Conservation (phyloP, 2,113 vertebrate species). For the Diphyllodes magnificus region DNA sequence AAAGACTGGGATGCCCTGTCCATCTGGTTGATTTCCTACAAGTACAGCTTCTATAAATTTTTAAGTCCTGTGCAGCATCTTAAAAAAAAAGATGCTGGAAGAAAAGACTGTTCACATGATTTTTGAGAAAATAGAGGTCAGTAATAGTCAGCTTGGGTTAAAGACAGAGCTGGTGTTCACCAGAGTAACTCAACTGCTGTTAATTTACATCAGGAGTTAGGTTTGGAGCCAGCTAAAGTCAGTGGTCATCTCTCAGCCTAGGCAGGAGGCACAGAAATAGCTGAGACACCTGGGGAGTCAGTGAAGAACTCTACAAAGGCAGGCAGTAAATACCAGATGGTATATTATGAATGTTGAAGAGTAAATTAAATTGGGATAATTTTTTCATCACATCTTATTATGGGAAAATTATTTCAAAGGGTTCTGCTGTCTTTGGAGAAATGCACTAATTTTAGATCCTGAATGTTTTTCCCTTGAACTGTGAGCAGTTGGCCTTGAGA, state of each 20-base stretch:
- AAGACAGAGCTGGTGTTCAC: not conserved
- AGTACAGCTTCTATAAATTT: not conserved
- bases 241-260: not conserved
- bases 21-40: not conserved
- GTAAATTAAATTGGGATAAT: not conserved
- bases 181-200: not conserved
- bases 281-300: not conserved
- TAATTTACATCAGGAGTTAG: not conserved
- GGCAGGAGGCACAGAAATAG: not conserved
- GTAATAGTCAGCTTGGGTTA: not conserved
- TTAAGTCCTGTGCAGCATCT: not conserved
- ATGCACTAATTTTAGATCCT: conserved; percentile 10
- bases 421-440: not conserved
- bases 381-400: not conserved
- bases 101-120: not conserved
- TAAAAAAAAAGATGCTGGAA: not conserved
- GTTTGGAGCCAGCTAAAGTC: not conserved
- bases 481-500: not conserved
- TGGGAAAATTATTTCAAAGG: conserved; percentile 6
- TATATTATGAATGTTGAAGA: not conserved
- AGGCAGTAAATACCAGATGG: not conserved
- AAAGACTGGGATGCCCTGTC: not conserved
- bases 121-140: not conserved
- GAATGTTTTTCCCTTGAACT: not conserved
- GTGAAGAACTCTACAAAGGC: not conserved